Evolutionary conservation across 2,888 invertebrate species (phyloP).

Genomic region (Aphodius sticticus): DNA sequence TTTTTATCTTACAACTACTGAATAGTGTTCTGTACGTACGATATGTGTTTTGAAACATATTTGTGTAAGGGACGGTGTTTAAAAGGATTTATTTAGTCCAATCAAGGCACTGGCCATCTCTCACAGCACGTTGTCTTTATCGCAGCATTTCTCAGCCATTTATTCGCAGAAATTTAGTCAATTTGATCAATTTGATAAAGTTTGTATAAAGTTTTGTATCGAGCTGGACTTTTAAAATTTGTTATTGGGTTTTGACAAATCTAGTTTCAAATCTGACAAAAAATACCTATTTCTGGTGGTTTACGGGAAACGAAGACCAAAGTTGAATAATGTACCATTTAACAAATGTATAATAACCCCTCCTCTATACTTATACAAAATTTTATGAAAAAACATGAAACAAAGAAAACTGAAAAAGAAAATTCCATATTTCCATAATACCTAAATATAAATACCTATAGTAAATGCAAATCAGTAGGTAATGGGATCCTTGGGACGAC

Average conservation of each 20-base stretch:
- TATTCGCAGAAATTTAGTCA: neutral
- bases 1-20: neutral
- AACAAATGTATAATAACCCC: neutral
- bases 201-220: neutral
- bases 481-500: too few species aligned
- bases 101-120: neutral
- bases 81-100: neutral
- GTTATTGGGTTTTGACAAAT: neutral
- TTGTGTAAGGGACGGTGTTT: neutral
- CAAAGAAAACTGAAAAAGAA: neutral
- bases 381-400: neutral
- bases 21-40: neutral
- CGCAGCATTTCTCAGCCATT: neutral
- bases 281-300: neutral
- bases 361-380: too few species aligned
- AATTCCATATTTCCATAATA: neutral
- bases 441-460: neutral
- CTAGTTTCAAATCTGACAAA: neutral
- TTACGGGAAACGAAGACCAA: neutral
- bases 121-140: neutral
- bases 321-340: neutral
- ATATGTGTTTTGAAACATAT: slow-evolving; percentile 4
- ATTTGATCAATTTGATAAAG: neutral
- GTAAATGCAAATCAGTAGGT: neutral
- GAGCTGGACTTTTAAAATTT: neutral